These are phyloP conservation scores for Nylanderia fulva DNA, from an alignment of 1,140 invertebrate species.

Conservation along the genomic window DNA sequence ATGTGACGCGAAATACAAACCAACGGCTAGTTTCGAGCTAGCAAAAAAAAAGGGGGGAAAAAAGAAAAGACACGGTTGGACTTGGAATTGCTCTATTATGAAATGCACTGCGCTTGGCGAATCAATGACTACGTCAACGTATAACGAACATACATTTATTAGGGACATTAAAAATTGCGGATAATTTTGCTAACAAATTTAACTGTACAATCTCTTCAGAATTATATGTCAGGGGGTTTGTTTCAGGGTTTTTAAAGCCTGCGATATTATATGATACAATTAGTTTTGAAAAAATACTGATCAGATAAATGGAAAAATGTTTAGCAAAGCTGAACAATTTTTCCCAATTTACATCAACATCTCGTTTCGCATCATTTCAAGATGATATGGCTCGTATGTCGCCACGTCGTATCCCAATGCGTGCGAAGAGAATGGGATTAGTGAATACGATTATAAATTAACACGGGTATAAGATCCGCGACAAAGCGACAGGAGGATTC, in stretches of 20 bases:
- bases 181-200: background rate
- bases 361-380: too few relatives aligned
- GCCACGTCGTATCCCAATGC: background rate
- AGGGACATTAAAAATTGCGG: background rate
- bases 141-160: background rate
- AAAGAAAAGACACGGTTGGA: background rate
- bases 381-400: background rate
- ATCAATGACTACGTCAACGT: background rate
- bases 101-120: background rate
- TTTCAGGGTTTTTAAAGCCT: background rate
- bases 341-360: background rate
- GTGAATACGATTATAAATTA: background rate
- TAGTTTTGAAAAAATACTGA: background rate
- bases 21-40: slow-evolving; percentile 23
- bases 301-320: background rate
- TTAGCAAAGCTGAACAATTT: too few relatives aligned
- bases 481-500: background rate
- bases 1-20: slow-evolving; percentile 62
- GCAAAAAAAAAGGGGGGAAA: slow-evolving; percentile 22
- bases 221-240: background rate
- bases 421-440: background rate
- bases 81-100: slow-evolving; percentile 62
- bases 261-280: background rate
- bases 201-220: background rate
- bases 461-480: background rate